Conservation (phyloP, 2,888 invertebrate species). For the Amphipyra tragopoginis region DNA sequence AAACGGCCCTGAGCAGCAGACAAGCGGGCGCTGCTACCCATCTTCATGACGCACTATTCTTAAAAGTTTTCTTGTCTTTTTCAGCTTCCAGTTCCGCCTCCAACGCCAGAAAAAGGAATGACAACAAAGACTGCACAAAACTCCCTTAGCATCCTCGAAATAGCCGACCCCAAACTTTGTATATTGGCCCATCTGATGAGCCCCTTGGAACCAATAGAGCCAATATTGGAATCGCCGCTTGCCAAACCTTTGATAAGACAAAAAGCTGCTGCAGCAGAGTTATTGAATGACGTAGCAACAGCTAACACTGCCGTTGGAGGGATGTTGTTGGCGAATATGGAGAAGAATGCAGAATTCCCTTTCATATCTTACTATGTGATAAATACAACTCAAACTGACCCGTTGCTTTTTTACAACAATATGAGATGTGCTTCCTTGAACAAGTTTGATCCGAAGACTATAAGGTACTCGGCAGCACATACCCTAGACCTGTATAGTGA, state of each 20-base stretch:
- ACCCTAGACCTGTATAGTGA: slow-evolving; percentile 96
- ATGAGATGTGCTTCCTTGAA: slow-evolving; percentile 95
- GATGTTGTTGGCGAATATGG: slow-evolving; percentile 97
- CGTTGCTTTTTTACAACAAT: slow-evolving; percentile 95
- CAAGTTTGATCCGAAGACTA: slow-evolving; percentile 95
- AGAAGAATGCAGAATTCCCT: slow-evolving; percentile 96
- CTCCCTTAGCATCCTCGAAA: slow-evolving; percentile 93
- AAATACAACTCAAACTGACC: slow-evolving; percentile 96
- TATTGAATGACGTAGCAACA: slow-evolving; percentile 93
- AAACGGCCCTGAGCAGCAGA: no score
- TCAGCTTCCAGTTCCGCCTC: slow-evolving; percentile 91
- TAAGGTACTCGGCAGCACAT: slow-evolving; percentile 95
- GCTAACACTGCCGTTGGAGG: slow-evolving; percentile 94
- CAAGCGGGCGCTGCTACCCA: no score
- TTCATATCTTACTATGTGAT: slow-evolving; percentile 97
- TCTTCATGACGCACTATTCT: neutral
- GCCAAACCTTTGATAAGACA: slow-evolving; percentile 95
- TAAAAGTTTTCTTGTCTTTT: slow-evolving; percentile 48
- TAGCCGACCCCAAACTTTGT: slow-evolving; percentile 97
- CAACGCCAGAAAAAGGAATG: slow-evolving; percentile 91
- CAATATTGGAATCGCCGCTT: slow-evolving; percentile 95
- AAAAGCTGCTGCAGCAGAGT: slow-evolving; percentile 93
- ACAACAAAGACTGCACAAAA: slow-evolving; percentile 91
- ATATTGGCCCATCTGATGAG: slow-evolving; percentile 97
- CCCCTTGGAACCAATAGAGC: slow-evolving; percentile 95